Evolutionary conservation across 2,113 vertebrate genomes (phyloP).

Genomic region (Mugil cephalus): DNA sequence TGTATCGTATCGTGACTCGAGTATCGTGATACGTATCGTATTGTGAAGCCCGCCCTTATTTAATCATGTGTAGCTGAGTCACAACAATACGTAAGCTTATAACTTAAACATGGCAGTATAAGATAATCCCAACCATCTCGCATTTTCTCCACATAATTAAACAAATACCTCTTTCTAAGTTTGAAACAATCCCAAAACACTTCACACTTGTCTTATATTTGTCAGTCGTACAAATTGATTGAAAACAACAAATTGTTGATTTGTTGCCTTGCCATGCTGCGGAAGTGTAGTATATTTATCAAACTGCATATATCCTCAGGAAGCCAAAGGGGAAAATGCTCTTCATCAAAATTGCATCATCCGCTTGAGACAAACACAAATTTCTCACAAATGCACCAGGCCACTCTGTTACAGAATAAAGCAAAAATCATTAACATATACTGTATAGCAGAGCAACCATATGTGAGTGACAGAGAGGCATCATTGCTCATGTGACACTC

Average conservation of each 20-base stretch:
- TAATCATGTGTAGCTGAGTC: not conserved
- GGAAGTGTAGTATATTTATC: not conserved
- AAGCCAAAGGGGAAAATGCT: not conserved
- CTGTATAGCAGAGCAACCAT: slow-evolving; percentile 27
- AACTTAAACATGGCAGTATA: too few species aligned
- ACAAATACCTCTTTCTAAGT: too few species aligned
- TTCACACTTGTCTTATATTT: not conserved
- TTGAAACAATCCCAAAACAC: not conserved
- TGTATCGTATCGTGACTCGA: too few species aligned
- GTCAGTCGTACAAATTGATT: too few species aligned
- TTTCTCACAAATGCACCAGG: slow-evolving; percentile 10
- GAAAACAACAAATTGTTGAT: too few species aligned
- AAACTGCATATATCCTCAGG: not conserved
- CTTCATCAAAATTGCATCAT: slow-evolving; percentile 29
- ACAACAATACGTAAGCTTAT: not conserved
- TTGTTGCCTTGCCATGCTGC: too few species aligned
- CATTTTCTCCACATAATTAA: too few species aligned
- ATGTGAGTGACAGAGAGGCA: slow-evolving; percentile 44
- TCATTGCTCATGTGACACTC: slow-evolving; percentile 58
- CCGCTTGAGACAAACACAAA: slow-evolving; percentile 13
- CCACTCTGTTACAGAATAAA: not conserved
- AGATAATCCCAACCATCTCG: too few species aligned
- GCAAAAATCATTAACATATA: slow-evolving; percentile 42
- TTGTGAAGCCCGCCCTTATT: too few species aligned
- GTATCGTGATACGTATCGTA: too few species aligned